These are phyloP conservation scores for Pedicia rivosa DNA, from an alignment of 2,888 invertebrate species.

Conservation along the genomic window DNA sequence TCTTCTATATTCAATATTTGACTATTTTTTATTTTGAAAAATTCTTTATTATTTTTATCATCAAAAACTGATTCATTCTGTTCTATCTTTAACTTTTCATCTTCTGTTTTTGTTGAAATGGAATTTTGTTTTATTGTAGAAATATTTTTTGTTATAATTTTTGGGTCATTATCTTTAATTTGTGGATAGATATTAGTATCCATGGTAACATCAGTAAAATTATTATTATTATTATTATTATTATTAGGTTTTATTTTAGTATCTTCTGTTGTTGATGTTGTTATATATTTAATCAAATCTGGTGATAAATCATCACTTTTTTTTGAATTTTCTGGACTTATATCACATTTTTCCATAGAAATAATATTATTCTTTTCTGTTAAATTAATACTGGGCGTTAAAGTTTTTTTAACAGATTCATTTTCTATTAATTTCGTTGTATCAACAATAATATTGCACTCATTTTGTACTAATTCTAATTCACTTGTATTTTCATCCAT, in stretches of 20 bases:
- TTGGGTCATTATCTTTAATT: not conserved
- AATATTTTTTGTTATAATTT: not conserved
- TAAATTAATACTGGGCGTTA: constrained; percentile 5
- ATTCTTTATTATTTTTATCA: no score
- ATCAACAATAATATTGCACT: constrained; percentile 3
- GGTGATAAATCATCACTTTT: constrained; percentile 29
- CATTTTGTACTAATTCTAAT: no score
- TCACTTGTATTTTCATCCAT: no score
- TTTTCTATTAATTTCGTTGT: no score
- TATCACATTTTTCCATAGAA: constrained; percentile 24
- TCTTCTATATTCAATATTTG: constrained; percentile 1
- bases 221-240: not conserved
- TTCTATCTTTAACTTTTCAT: not conserved
- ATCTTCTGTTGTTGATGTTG: not conserved
- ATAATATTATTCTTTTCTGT: not conserved
- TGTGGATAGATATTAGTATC: not conserved
- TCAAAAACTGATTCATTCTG: not conserved
- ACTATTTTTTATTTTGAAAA: no score
- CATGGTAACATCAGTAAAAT: not conserved
- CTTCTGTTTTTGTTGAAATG: not conserved
- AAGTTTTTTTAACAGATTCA: no score
- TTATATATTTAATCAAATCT: no score
- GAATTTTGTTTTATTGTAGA: no score
- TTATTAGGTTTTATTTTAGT: no score
- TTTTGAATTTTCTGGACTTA: constrained; percentile 29